Conservation (phyloP, 2,888 invertebrate genomes). For the Microctonus hyperodae region DNA sequence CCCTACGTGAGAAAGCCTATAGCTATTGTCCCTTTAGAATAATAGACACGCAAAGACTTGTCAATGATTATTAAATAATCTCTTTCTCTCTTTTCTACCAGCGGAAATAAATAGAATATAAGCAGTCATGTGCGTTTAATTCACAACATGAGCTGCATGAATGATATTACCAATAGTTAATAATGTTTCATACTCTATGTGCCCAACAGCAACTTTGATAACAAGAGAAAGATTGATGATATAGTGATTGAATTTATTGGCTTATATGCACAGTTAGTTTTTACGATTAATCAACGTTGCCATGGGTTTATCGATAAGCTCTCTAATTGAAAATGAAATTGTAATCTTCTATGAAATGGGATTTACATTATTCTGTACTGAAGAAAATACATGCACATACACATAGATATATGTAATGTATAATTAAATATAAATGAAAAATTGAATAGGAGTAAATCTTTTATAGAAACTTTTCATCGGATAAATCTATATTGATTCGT, state of each 20-base stretch:
- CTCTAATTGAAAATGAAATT: not conserved
- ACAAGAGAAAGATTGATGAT: not conserved
- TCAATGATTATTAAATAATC: constrained; percentile 10
- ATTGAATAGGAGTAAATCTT: not conserved
- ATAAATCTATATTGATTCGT: not conserved
- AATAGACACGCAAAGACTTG: not conserved
- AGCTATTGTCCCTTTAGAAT: constrained; percentile 5
- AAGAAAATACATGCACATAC: too few species aligned
- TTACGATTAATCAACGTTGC: not conserved
- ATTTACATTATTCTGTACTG: not conserved
- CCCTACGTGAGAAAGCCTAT: constrained; percentile 35
- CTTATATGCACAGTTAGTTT: not conserved
- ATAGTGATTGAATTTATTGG: not conserved
- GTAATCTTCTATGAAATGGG: not conserved
- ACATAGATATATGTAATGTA: too few species aligned
- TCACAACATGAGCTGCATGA: not conserved
- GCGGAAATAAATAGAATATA: constrained; percentile 8
- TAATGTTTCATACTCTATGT: not conserved
- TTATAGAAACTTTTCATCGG: not conserved
- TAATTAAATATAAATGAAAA: not conserved
- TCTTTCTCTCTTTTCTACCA: not conserved
- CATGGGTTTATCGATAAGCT: not conserved
- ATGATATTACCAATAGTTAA: not conserved
- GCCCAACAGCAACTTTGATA: not conserved
- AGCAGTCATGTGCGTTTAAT: not conserved